Conservation (phyloP, 1,140 invertebrate genomes). For the Ceratitis capitata region DNA sequence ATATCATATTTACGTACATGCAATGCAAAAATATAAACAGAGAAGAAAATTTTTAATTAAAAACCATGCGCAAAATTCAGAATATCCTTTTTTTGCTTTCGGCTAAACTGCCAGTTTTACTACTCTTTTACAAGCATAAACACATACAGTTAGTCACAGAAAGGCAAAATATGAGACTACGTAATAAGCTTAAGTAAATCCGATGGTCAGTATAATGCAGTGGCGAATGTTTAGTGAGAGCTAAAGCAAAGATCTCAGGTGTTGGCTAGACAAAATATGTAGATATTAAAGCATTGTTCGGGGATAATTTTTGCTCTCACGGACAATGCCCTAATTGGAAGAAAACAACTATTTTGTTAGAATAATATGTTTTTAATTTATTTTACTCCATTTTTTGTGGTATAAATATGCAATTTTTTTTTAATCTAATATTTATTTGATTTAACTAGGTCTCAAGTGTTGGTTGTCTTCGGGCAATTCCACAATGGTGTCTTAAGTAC, state of each 20-base stretch:
- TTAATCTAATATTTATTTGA: too few relatives aligned
- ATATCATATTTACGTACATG: neutral
- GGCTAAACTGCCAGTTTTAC: neutral
- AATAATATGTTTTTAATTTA: too few relatives aligned
- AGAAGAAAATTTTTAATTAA: constrained; percentile 17
- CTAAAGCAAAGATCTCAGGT: neutral
- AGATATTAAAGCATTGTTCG: too few relatives aligned
- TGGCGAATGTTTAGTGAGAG: neutral
- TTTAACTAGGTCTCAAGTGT: neutral
- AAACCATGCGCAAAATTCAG: neutral
- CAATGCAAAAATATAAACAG: constrained; percentile 15
- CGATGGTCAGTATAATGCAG: neutral
- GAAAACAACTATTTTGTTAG: too few relatives aligned
- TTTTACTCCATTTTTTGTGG: too few relatives aligned
- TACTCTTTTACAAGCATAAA: neutral
- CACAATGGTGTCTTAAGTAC: neutral
- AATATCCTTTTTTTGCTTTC: neutral
- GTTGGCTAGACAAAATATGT: neutral
- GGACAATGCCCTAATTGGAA: too few relatives aligned
- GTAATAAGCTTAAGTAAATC: constrained; percentile 12
- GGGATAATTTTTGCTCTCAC: too few relatives aligned
- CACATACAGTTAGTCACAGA: too few relatives aligned
- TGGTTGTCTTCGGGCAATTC: neutral
- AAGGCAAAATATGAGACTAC: neutral
- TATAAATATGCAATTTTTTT: too few relatives aligned